Base-by-base conservation (phyloP, 2,113 vertebrate genomes). In the Dryoscopus gambensis region DNA sequence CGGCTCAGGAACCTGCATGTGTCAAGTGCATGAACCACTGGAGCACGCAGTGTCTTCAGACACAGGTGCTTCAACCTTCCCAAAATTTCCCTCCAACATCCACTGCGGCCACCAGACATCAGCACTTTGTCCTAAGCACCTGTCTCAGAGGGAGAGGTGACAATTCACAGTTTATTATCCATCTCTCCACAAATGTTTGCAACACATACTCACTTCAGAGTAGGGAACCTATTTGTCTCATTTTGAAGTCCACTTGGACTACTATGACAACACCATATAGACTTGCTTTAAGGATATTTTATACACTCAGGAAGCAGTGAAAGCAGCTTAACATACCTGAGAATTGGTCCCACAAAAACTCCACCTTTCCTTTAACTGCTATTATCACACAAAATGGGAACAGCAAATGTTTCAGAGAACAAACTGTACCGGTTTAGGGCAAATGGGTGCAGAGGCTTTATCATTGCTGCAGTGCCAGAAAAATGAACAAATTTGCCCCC, bases 401-500 rank as follows among this genome's bases (percentile, higher is more conserved):
- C 14, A 56, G 15, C 37, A 83, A 91, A 33, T 15, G 56, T 63
- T 84, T 63, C 83, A 81, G 42, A 78, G 71, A 40, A 80, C 63
- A 93, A 91, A 94, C 37, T 10, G 15, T 33, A 47, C 44, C 0
- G 0, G 77, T 40, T 75, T 44, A 78, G 89, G 83, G 76, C 80
- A 93, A 93, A 92, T 18, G 80, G 80, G 83, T 84, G 80, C 92
- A 96, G 44, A 85, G 65, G 27, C 40, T 93, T 92, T 64, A 78
- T 31, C 49, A 40, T 56, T 86, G 64, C 75, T 95, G 57, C 68
- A 75, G 69, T 89, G 80, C 86, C 95, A 93, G 55, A 14, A 73
- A 95, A 92, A 94, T 71, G 82, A 97, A 86, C 79, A 78, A 84
- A 96, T 92, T 89, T 90, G 78, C 87, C 95, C 87, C 85, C 93